Base-by-base conservation (phyloP, 2,113 vertebrate species). In the Pao palembangensis region DNA sequence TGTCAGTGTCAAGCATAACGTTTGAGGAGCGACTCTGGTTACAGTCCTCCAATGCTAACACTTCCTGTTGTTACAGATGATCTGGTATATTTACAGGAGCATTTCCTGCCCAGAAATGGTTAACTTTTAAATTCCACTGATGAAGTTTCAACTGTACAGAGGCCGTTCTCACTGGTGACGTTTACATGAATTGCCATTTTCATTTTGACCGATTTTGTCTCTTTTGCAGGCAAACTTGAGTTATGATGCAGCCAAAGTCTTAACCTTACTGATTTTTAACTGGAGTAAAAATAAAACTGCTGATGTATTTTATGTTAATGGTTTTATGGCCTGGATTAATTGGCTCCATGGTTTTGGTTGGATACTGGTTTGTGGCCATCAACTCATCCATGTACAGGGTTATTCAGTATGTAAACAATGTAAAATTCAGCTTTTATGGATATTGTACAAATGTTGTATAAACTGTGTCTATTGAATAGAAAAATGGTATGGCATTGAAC, bases 381-480 rank as follows among this genome's bases (percentile, higher is more conserved):
- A 11, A 8, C 58, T 75, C n/a, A 71, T 67, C 62, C 42, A 68
- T 85, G 79, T 79, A 80, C 72, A 85, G 75, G 18, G 71, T 69
- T 85, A 67, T 83, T 73, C 28, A 76, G 75, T 73, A 69, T 85
- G 79, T 85, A 86, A 67, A 88, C 79, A 81, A 14, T 87, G 71
- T 82, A 78, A 85, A 77, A 67, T 75, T 71, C 49, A 63, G 64
- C 75, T 85, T 83, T 73, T 70, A 73, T 73, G 54, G 60, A 76
- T 73, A 72, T 67, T 87, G 83, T 84, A 84, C 60, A 87, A 83
- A 85, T 63, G 47, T 34, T 86, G 79, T 85, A 84, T 63, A 84
- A 82, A 84, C 61, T 84, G 52, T 80, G 82, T 77, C 67, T 82
- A 86, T 71, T 80, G 57, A 82, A 77, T 25, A 67, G 17, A 38